A percentile compares a stretch with the other conserved stretches of the same genome.
phyloP scores from a whole-genome alignment of 2,797 vertebrate genomes.

The Peromyscus attwateri region DNA sequence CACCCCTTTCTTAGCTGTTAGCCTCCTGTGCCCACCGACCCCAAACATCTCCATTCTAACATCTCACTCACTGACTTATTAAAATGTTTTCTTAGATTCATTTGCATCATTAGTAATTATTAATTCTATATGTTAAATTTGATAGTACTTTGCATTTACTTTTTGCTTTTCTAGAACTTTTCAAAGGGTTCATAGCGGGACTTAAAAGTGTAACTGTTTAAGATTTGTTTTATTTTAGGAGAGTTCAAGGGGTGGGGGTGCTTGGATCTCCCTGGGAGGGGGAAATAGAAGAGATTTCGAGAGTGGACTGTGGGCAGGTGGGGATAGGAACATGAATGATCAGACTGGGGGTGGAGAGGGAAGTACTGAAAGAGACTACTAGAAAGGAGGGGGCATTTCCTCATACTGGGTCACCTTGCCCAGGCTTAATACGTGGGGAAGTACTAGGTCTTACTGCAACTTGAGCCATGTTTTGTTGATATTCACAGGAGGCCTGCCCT shows the following conservation, averaged over 20 bases:
- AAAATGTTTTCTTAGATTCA: neutral
- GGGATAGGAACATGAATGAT: neutral
- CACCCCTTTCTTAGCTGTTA: neutral
- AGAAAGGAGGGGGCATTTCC: neutral
- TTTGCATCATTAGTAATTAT: neutral
- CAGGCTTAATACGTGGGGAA: neutral
- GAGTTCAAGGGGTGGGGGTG: neutral
- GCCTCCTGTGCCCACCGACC: neutral
- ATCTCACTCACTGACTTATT: neutral
- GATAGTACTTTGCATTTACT: neutral
- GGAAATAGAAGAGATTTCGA: neutral
- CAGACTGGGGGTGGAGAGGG: neutral
- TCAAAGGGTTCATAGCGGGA: neutral
- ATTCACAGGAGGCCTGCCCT: neutral
- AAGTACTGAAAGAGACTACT: neutral
- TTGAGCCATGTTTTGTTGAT: neutral
- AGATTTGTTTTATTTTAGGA: slow-evolving; percentile 23
- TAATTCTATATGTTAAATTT: neutral
- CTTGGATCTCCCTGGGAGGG: neutral
- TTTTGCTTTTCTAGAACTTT: neutral
- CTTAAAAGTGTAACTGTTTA: slow-evolving; percentile 29
- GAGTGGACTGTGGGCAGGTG: neutral
- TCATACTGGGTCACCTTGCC: neutral
- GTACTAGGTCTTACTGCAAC: neutral
- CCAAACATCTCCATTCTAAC: neutral